A percentile compares a stretch with the other conserved stretches of the same genome.
Evolutionary conservation across 2,888 invertebrate species (phyloP).

Genomic region (Volucella inanis): DNA sequence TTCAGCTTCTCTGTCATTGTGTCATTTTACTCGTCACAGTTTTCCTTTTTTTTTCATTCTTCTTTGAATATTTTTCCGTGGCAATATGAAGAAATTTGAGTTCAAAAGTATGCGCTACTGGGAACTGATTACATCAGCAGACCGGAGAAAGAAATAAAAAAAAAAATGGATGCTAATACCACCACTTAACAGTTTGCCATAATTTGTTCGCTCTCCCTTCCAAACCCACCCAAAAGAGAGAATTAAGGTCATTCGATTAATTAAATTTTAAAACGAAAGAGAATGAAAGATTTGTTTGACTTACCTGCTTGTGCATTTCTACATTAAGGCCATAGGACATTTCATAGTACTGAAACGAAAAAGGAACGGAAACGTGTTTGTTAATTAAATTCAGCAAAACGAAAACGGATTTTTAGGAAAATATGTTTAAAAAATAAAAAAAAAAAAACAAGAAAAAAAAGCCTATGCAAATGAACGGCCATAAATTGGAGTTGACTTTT

Average conservation of each 20-base stretch:
- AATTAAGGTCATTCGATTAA: conserved; percentile 64
- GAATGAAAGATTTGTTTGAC: conserved; percentile 73
- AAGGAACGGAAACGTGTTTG: conserved; percentile 45
- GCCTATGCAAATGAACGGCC: neutral
- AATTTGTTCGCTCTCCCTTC: neutral
- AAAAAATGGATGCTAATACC: conserved; percentile 8
- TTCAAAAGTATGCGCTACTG: conserved; percentile 16
- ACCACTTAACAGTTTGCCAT: conserved; percentile 16
- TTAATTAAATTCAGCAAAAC: conserved; percentile 28
- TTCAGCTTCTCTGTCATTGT: conserved; percentile 29
- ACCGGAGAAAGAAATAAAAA: conserved; percentile 1
- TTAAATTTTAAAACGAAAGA: conserved; percentile 46
- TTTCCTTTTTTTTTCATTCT: conserved; percentile 4
- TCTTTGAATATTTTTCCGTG: neutral
- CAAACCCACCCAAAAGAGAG: neutral
- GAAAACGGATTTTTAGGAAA: neutral
- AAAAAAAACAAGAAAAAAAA: no score
- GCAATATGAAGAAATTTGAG: conserved; percentile 25
- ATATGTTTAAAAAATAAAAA: no score
- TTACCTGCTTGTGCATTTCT: conserved; percentile 97
- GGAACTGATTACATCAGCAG: conserved; percentile 64
- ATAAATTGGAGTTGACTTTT: neutral
- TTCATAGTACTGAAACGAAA: conserved; percentile 92
- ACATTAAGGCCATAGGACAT: conserved; percentile 98
- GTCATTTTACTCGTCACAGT: conserved; percentile 12